Evolutionary conservation across 2,888 invertebrate genomes (phyloP), one percentile per base, ranked within the genome.

Genomic region (Onthophagus sagittarius): DNA sequence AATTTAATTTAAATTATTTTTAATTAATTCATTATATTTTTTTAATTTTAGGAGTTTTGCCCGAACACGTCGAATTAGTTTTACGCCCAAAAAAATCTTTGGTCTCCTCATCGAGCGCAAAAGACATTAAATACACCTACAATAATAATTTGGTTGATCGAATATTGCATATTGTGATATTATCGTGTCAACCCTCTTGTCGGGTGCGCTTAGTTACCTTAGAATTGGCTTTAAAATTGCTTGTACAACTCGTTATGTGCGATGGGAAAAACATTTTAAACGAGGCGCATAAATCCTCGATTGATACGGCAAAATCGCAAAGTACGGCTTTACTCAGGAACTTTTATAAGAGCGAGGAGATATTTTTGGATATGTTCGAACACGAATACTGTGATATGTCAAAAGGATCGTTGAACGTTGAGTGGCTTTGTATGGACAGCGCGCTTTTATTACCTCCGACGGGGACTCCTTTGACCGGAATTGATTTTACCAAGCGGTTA

Each of bases 331-430:
- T 95, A 33, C 89, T 98, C 11, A 88, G 96, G 69, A 96, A 95
- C 87, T 97, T 96, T 86, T 98, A 97, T 86, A 98, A 97, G 90
- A 95, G 95, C 80, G 98, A 99, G 86, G 98, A 99, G 82, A 97
- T 99, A 80, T 99, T 99, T 86, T 87, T 99, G 74, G 99, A 99
- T 84, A 94, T 99, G 91, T 99, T 99, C 85, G 99, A 99, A 86
- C 97, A 98, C 84, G 99, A 99, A 81, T 97, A 95, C 85, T 94
- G 93, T 82, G 97, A 98, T 86, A 94, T 98, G 90, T 92, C 92
- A 78, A 95, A 94, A 83, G 89, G 92, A 14, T 92, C 92, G 0
- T 84, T 97, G 71, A 96, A 96, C 85, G 96, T 98, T 0, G 98
- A 98, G 84, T 96, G 95, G 90, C 85, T 99, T 77, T 96, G 97